phyloP scores from a whole-genome alignment of 2,888 invertebrate genomes.

The Portevinia maculata region DNA sequence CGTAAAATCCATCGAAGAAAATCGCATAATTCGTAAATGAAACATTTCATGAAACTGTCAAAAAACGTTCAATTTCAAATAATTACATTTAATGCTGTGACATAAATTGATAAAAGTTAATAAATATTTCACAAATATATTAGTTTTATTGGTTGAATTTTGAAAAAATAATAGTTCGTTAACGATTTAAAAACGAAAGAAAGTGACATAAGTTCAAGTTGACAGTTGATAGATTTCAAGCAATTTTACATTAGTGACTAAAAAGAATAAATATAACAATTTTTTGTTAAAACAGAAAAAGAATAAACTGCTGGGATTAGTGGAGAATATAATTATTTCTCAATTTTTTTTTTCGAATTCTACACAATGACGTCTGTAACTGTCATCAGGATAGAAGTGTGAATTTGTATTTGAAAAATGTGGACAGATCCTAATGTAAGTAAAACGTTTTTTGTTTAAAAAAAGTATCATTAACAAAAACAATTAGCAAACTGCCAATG shows the following conservation, averaged over 20 bases:
- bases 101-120: constrained; percentile 33
- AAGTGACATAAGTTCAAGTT: constrained; percentile 63
- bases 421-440: constrained; percentile 74
- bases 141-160: constrained; percentile 1
- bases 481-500: not conserved
- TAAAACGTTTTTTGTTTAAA: constrained; percentile 16
- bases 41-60: constrained; percentile 47
- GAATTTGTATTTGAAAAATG: constrained; percentile 71
- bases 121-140: constrained; percentile 24
- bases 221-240: constrained; percentile 59
- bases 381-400: constrained; percentile 73
- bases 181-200: constrained; percentile 33
- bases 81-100: constrained; percentile 37
- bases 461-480: not conserved
- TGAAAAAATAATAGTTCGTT: constrained; percentile 4
- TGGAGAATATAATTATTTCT: constrained; percentile 12
- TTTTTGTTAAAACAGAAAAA: constrained; percentile 8
- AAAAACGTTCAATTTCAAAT: constrained; percentile 38
- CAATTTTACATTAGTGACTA: constrained; percentile 20
- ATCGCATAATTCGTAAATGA: constrained; percentile 56
- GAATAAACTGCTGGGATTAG: constrained; percentile 17
- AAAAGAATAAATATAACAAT: too few species aligned
- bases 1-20: constrained; percentile 53
- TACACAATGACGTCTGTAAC: constrained; percentile 71
- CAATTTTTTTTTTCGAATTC: constrained; percentile 45